Evolutionary conservation across 2,113 vertebrate species (phyloP), one percentile per base, ranked within the genome.

Genomic region (Crypturellus undulatus): DNA sequence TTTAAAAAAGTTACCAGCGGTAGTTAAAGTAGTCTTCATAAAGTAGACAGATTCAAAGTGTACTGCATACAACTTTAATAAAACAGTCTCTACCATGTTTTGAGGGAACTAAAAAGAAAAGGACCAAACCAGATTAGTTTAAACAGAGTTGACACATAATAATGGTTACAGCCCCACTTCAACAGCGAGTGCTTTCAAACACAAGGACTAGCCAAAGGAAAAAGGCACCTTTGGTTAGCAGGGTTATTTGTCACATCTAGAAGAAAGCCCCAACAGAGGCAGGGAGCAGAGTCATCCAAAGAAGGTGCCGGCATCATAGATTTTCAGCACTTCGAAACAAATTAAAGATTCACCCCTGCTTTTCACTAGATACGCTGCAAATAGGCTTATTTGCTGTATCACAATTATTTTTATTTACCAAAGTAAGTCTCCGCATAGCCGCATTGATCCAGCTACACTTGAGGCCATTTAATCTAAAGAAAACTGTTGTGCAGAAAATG

Each of bases 371-470:
- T 72, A 79, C 30, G n/a, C 25, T 32, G 28, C 54, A 89, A 90
- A 75, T 59, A 70, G 9, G 30, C 78, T 94, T 96, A 63, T 95
- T 95, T 94, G 47, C 67, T 87, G n/a, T 84, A 89, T 96, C 73
- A 81, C 51, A 80, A 80, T 97, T 93, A 95, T 95, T 97, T 97
- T 96, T 97, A 90, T 95, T 97, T 96, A 91, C 65, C 75, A 91
- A 87, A 94, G 19, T 65, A 89, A 95, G 47, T 88, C 78, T 94
- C 45, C 38, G 65, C 75, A 92, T 89, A 96, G 80, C 42, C 71
- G 62, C 86, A 97, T 96, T 96, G 96, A 97, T 97, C 86, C 70
- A 54, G 70, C 36, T 65, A 84, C 80, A 91, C 92, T 91, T 78
- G 68, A 96, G 87, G 89, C 64, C 43, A 20, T 92, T 97, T 97